phyloP scores from a whole-genome alignment of 2,113 vertebrate species.

The Tachysurus vachellii region DNA sequence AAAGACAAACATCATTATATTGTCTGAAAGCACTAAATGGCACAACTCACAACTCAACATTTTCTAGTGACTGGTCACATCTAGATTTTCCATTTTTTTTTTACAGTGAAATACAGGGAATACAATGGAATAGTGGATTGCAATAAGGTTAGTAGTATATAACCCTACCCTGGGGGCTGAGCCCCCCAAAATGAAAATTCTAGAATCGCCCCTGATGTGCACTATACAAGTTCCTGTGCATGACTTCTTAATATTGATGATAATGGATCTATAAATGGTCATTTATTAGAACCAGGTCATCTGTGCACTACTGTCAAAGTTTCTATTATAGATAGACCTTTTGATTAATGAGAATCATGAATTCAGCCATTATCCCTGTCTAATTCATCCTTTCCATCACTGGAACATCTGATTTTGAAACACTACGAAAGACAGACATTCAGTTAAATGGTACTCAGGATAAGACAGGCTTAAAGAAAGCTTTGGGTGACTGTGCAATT shows the following conservation, averaged over 20 bases:
- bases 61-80: too few species aligned
- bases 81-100: too few species aligned
- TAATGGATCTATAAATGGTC: background rate
- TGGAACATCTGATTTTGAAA: background rate
- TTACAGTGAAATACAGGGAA: too few species aligned
- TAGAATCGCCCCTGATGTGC: too few species aligned
- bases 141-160: too few species aligned
- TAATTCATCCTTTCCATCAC: background rate
- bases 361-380: background rate
- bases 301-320: background rate
- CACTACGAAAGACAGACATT: background rate
- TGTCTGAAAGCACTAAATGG: too few species aligned
- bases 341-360: background rate
- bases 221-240: background rate
- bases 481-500: background rate
- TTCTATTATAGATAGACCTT: background rate
- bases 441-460: background rate
- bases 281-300: background rate
- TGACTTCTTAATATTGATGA: background rate
- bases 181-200: too few species aligned
- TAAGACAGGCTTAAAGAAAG: background rate
- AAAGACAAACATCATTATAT: too few species aligned
- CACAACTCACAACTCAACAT: too few species aligned
- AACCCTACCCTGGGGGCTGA: too few species aligned
- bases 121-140: too few species aligned